Evolutionary conservation across 2,797 vertebrate genomes (phyloP).

Genomic region (Clarias platycephalus): DNA sequence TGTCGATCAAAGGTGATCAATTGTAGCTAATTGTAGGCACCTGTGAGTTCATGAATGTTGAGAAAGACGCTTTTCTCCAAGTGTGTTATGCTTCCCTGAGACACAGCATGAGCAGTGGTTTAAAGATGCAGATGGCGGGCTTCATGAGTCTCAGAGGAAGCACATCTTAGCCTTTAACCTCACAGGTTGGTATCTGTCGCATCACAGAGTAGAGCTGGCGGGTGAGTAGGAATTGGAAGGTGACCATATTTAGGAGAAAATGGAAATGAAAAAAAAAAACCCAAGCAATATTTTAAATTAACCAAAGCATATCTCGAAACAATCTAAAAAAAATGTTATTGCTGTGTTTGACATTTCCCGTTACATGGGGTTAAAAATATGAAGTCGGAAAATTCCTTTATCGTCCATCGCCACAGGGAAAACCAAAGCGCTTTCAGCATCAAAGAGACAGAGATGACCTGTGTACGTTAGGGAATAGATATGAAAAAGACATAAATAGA

Average conservation of each 20-base stretch:
- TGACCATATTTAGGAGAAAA: background rate
- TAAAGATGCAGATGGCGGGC: constrained; percentile 6
- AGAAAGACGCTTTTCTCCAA: background rate
- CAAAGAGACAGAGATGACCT: background rate
- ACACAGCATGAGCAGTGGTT: constrained; percentile 6
- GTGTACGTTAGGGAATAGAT: background rate
- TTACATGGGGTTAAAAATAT: background rate
- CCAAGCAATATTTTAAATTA: background rate
- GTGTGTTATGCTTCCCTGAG: background rate
- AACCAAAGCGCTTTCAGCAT: background rate
- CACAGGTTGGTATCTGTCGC: background rate
- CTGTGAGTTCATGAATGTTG: background rate
- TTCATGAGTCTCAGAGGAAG: background rate
- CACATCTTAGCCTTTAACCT: background rate
- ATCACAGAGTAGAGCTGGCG: background rate
- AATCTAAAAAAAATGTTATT: background rate
- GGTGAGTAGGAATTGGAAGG: background rate
- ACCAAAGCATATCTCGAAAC: background rate
- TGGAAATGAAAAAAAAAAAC: background rate
- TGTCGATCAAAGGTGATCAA: background rate
- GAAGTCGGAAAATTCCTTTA: constrained; percentile 1
- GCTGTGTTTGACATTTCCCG: background rate
- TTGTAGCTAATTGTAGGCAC: background rate
- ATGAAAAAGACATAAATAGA: background rate
- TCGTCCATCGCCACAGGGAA: background rate